Base-by-base conservation (phyloP, 2,797 vertebrate genomes). In the Gadopsis marmoratus region DNA sequence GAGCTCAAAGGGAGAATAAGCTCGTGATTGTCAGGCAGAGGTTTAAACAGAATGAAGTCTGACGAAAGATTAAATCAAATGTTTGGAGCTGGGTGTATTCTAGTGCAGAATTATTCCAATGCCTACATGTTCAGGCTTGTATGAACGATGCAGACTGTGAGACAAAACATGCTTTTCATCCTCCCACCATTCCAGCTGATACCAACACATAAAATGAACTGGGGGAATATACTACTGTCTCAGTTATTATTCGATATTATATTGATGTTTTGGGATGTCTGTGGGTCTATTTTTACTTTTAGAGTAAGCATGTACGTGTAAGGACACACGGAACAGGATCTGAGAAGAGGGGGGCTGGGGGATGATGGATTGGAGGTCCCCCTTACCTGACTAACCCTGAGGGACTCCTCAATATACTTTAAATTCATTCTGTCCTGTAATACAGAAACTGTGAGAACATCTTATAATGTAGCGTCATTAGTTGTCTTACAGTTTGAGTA, bases 261-360 rank as follows among this genome's bases (percentile, higher is more conserved):
- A n/a, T n/a, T n/a, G 16, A 50, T 0, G 2, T 55, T 37, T 31
- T 26, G 43, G n/a, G n/a, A n/a, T n/a, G 16, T 50, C 33, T 21
- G 39, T 8, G 5, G 13, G 4, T 31, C 37, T 35, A 37, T 51
- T 67, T 53, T 51, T 9, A 23, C 31, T 33, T 48, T 12, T 9
- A 31, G 16, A 51, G 2, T 47, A 12, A 51, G 10, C 5, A 11
- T 1, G 11, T 2, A 29, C 14, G 14, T 17, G 21, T 43, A 16
- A 51, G 29, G 37, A 13, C 16, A 12, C 31, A 71, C 35, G 23
- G 51, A 80, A 81, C 39, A 76, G 47, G 64, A 67, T 31, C 12
- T 47, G 31, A 13, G 50, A 41, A 8, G 47, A 26, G 7, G 50
- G 54, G 31, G 13, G 59, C n/a, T n/a, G n/a, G n/a, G 16, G 45